Evolutionary conservation across 2,797 vertebrate species (phyloP), one percentile per base, ranked within the genome.

Genomic region (Rhinichthys osculus): DNA sequence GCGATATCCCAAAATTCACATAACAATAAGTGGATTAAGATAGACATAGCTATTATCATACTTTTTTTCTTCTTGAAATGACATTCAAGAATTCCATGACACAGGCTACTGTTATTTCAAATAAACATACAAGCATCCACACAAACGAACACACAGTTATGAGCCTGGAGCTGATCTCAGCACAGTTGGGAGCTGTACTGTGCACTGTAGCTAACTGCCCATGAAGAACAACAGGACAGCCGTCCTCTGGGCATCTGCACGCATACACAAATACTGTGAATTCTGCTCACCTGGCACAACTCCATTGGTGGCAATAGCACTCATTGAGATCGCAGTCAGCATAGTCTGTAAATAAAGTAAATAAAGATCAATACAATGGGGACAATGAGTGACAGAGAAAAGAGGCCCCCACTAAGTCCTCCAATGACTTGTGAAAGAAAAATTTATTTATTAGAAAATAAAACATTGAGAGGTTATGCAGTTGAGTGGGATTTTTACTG

Each of bases 291-390:
- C 98, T 95, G 98, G 98, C 80, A 99, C 98, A 4, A 99, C 98
- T 74, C 98, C 98, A 67, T 99, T 99, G 89, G 98, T 99, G 64
- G 98, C 98, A 0, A 99, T 99, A 0, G 98, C 98, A 1, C 98
- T 99, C 98, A 99, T 99, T 87, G 98, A 99, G 90, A 99, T 99
- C 91, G 98, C 98, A 1, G 98, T 99, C 93, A 99, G 96, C 98
- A 99, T 99, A 1, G 98, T 99, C 98, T 99, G 96, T 9, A 91
- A 44, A 90, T 87, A 88, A 89, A 88, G 89, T 91, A 71, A 87
- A 79, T 38, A 85, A 82, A 73, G 73, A 85, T 79, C 40, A 84
- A 73, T 83, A 50, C 33, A 78, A 44, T 54, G 67, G 23, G 69
- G 30, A 66, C 35, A 67, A 19, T 57, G 67, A 83, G 54, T 11